Conservation (phyloP, 2,888 invertebrate genomes). For the Epirrhoe alternata region DNA sequence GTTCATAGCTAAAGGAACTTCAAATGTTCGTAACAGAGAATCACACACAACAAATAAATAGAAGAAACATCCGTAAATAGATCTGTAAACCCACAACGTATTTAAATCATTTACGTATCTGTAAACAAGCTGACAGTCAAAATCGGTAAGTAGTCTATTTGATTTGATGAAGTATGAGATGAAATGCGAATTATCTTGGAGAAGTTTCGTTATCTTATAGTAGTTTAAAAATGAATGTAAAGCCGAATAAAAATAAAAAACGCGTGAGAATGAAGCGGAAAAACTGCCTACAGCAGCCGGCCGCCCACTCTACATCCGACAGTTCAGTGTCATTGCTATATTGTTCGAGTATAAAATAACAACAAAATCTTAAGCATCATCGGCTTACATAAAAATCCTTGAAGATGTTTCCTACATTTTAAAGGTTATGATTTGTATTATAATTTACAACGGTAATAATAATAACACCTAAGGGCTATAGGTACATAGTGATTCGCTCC, state of each 20-base stretch:
- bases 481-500: too few relatives aligned
- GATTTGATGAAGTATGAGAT: too few relatives aligned
- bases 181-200: neutral
- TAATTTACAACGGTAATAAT: too few relatives aligned
- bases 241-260: slow-evolving; percentile 52
- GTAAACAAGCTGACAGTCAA: neutral
- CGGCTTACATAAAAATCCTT: slow-evolving; percentile 23
- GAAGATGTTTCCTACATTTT: too few relatives aligned
- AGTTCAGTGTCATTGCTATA: slow-evolving; percentile 61
- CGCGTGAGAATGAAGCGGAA: slow-evolving; percentile 59
- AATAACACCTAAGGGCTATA: too few relatives aligned
- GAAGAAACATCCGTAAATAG: neutral
- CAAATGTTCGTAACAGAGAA: slow-evolving; percentile 15
- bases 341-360: slow-evolving; percentile 64
- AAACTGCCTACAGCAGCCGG: slow-evolving; percentile 68
- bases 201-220: neutral
- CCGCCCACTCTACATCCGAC: slow-evolving; percentile 68
- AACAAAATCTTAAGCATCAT: slow-evolving; percentile 27
- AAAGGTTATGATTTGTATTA: too few relatives aligned
- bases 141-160: too few relatives aligned
- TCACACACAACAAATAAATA: neutral
- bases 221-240: slow-evolving; percentile 37
- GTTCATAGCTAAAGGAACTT: slow-evolving; percentile 18
- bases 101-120: neutral
- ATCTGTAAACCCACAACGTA: neutral